Conservation (phyloP, 2,113 vertebrate species). For the Riparia riparia region DNA sequence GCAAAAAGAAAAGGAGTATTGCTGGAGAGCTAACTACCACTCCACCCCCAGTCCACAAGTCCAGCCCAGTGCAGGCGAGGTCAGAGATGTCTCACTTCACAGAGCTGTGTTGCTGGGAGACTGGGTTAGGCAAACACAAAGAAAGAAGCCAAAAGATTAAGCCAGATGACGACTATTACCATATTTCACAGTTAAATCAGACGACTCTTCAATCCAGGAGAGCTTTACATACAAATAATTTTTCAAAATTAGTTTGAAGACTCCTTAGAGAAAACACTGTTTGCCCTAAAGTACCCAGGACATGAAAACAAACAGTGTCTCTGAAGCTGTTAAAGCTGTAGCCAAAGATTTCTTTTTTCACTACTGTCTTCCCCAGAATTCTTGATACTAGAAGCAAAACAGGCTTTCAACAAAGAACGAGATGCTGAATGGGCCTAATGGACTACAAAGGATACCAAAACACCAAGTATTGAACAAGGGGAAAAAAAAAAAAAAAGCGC, state of each 20-base stretch:
- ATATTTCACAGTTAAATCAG: slow-evolving; percentile 48
- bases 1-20: neutral
- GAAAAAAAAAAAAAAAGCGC: fast-evolving
- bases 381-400: neutral
- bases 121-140: slow-evolving; percentile 39
- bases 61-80: neutral
- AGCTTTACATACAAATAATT: slow-evolving; percentile 16
- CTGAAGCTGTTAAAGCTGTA: neutral
- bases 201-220: neutral
- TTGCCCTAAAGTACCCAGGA: neutral
- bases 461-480: neutral
- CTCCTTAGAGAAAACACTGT: neutral
- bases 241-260: neutral
- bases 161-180: neutral
- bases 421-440: neutral
- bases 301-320: neutral
- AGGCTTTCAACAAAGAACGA: neutral
- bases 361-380: neutral
- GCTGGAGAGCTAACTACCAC: neutral
- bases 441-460: neutral
- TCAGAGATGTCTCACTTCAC: neutral
- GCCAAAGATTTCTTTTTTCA: neutral
- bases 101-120: slow-evolving; percentile 13
- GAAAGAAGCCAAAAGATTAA: slow-evolving; percentile 39
- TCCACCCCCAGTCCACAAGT: neutral